phyloP scores from a whole-genome alignment of 2,797 vertebrate species.

The Vireo griseus region DNA sequence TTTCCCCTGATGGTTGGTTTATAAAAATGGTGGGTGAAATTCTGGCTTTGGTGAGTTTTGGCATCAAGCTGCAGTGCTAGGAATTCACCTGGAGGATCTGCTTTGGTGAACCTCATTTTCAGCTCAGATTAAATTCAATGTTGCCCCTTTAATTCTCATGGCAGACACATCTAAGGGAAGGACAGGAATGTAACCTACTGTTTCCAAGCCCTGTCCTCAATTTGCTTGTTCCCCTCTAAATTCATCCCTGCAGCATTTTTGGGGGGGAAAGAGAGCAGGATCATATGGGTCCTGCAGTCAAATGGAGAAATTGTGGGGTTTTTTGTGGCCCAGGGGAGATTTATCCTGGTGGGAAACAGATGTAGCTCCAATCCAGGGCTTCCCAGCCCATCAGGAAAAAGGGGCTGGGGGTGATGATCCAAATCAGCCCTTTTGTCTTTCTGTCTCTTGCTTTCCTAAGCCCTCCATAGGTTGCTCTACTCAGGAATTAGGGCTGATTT shows the following conservation, averaged over 20 bases:
- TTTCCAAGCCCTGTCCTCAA: neutral
- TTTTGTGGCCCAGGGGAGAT: neutral
- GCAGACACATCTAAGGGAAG: neutral
- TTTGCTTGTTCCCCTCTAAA: neutral
- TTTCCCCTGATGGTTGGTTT: neutral
- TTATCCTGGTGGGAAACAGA: neutral
- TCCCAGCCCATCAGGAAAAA: neutral
- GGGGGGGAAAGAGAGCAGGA: neutral
- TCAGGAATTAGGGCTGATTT: neutral
- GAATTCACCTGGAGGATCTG: neutral
- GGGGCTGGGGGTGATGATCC: neutral
- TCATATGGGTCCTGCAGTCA: neutral
- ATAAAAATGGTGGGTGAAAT: neutral
- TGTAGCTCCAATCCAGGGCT: neutral
- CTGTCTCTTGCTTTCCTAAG: neutral
- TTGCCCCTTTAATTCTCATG: neutral
- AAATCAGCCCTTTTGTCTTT: neutral
- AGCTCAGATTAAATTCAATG: neutral
- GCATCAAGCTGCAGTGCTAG: neutral
- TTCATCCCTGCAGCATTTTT: neutral
- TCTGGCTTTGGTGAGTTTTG: neutral
- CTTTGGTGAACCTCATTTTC: neutral
- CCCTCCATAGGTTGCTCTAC: neutral
- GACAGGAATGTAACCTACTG: neutral
- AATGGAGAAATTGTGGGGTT: rapidly evolving